A percentile compares a stretch with the other conserved stretches of the same genome.
These are phyloP conservation scores for Pterobdella sp. DNA, from an alignment of 2,888 invertebrate genomes.

Conservation along the genomic window DNA sequence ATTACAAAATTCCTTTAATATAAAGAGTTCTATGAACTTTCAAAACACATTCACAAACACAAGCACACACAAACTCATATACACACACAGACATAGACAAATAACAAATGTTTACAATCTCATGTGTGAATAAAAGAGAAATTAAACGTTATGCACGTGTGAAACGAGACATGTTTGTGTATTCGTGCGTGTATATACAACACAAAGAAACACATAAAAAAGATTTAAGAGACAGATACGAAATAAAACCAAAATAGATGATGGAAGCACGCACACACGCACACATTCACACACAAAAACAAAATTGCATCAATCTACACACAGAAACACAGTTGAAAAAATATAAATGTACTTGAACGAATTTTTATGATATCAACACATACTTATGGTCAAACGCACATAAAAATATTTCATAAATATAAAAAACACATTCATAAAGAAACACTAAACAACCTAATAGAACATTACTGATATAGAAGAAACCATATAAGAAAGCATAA, in stretches of 20 bases:
- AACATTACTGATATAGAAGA: background rate
- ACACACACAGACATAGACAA: no score
- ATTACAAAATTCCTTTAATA: no score
- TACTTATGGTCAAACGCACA: background rate
- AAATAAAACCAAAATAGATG: background rate
- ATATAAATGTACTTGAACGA: background rate
- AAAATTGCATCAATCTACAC: background rate
- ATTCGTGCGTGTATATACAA: background rate
- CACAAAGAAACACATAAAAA: background rate
- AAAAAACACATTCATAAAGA: background rate
- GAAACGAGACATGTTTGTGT: background rate
- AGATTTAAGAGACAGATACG: background rate
- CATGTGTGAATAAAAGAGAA: no score
- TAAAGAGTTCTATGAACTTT: no score
- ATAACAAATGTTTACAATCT: no score
- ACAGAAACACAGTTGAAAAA: background rate
- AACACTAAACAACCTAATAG: background rate
- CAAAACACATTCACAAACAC: no score
- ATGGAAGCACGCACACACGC: background rate
- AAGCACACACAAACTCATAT: no score
- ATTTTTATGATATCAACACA: background rate
- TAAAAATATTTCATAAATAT: no score
- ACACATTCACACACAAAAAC: background rate
- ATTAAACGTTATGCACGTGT: no score
- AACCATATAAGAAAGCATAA: background rate